Percentiles rank a stretch among this genome's conserved stretches.
Conservation (phyloP, 1,140 invertebrate species). For the Dysdera silvatica region DNA sequence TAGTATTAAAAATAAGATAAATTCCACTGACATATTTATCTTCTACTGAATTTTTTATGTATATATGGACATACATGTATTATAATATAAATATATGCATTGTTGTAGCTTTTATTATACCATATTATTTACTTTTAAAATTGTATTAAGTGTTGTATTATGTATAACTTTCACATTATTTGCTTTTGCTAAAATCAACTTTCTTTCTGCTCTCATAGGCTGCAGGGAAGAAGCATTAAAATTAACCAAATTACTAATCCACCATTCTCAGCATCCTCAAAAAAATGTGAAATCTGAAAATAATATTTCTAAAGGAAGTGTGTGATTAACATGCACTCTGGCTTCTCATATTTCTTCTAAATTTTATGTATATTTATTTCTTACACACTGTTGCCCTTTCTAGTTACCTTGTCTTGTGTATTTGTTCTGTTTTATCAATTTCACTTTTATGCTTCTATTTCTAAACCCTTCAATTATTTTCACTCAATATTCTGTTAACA, state of each 20-base stretch:
- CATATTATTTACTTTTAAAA: no score
- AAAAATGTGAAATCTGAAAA: not conserved
- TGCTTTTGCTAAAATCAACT: not conserved
- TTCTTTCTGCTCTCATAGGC: slow-evolving; percentile 31
- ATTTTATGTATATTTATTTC: not conserved
- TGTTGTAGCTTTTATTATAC: no score
- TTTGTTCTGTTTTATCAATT: not conserved
- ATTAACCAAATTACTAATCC: slow-evolving; percentile 29
- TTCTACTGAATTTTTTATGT: no score
- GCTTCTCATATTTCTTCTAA: not conserved
- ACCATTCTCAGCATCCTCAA: slow-evolving; percentile 4
- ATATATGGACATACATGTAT: no score
- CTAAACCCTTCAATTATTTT: no score
- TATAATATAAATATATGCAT: no score
- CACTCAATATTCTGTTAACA: no score
- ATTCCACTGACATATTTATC: no score
- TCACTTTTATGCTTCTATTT: not conserved
- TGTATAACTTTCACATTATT: no score
- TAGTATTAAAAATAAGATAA: no score
- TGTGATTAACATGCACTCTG: not conserved
- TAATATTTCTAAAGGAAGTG: slow-evolving; percentile 6
- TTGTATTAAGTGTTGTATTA: no score
- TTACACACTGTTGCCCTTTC: not conserved
- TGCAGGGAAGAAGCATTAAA: slow-evolving; percentile 32
- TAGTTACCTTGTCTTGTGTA: not conserved